phyloP scores from a whole-genome alignment of 1,140 invertebrate species.

The Forficula auricularia region DNA sequence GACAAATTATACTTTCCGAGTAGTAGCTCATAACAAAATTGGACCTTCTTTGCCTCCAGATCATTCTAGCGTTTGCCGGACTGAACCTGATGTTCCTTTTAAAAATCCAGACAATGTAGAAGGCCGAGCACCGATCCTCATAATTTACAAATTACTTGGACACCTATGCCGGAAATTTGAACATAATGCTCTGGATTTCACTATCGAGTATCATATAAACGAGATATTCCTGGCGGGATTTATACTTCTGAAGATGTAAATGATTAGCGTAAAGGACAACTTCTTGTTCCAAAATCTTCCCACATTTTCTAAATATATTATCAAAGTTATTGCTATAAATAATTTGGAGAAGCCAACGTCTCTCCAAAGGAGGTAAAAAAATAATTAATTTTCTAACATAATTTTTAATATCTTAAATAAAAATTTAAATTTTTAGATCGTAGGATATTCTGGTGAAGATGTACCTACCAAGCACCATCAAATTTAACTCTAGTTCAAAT shows the following conservation, averaged over 20 bases:
- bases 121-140: constrained; percentile 69
- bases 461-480: constrained; percentile 58
- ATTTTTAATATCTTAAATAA: no score
- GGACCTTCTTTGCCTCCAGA: constrained; percentile 71
- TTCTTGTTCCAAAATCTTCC: constrained; percentile 62
- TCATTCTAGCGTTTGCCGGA: constrained; percentile 63
- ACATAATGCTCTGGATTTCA: constrained; percentile 85
- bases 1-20: constrained; percentile 90
- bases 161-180: constrained; percentile 89
- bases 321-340: constrained; percentile 87
- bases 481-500: constrained; percentile 69
- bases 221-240: constrained; percentile 51
- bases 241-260: constrained; percentile 57
- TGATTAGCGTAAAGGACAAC: constrained; percentile 52
- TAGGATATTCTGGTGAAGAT: constrained; percentile 91
- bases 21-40: constrained; percentile 84
- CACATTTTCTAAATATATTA: constrained; percentile 79
- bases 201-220: constrained; percentile 75
- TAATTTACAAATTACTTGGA: constrained; percentile 91
- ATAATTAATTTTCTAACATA: no score
- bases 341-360: constrained; percentile 69
- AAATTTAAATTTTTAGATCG: constrained; percentile 12
- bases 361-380: constrained; percentile 48
- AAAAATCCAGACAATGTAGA: constrained; percentile 92
- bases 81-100: constrained; percentile 70